phyloP scores from a whole-genome alignment of 2,113 vertebrate genomes.

The Gasterosteus nipponicus region DNA sequence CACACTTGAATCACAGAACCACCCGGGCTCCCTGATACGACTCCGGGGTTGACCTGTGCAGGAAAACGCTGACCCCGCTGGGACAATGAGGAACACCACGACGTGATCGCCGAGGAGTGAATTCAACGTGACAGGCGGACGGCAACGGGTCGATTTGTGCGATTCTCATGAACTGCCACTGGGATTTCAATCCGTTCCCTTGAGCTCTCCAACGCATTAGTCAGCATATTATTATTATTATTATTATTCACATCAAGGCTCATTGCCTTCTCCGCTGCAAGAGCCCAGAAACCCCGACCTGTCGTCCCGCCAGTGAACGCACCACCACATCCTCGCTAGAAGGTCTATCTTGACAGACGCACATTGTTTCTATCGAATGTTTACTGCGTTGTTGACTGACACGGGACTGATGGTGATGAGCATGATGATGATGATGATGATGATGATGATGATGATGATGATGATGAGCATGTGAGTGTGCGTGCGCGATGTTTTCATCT shows the following conservation, averaged over 20 bases:
- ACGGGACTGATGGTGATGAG: not conserved
- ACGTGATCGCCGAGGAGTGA: constrained; percentile 9
- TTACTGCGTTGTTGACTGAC: constrained; percentile 12
- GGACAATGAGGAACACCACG: constrained; percentile 37
- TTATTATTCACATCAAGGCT: no score
- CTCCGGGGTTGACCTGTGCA: constrained; percentile 15
- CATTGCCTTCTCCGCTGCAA: not conserved
- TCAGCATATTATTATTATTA: not conserved
- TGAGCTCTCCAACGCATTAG: not conserved
- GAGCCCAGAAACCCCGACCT: constrained; percentile 12
- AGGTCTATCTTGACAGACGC: constrained; percentile 21
- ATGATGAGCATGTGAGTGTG: not conserved
- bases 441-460: not conserved
- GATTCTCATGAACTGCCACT: not conserved
- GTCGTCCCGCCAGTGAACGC: constrained; percentile 17
- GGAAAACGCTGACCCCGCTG: constrained; percentile 16
- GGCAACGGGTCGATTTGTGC: not conserved
- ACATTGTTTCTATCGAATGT: constrained; percentile 17
- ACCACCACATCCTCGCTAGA: constrained; percentile 11
- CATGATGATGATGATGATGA: not conserved
- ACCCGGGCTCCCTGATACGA: constrained; percentile 6
- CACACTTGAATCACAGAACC: constrained; percentile 51
- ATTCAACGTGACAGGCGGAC: not conserved
- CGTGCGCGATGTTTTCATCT: constrained; percentile 55
- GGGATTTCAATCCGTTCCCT: constrained; percentile 6